phyloP scores from a whole-genome alignment of 1,140 invertebrate species.

The Whitmania pigra region DNA sequence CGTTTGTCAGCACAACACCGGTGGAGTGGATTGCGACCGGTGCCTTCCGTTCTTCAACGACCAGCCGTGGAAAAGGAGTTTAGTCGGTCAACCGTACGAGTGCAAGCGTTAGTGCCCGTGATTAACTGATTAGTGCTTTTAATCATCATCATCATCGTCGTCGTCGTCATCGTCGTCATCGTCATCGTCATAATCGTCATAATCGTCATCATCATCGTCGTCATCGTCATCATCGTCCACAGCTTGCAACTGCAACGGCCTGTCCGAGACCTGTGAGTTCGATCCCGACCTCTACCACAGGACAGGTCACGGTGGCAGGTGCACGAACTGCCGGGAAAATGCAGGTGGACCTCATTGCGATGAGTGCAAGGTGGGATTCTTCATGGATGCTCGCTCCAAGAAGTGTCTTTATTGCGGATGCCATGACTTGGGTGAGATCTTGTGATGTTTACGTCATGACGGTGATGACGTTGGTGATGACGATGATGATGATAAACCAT shows the following conservation, averaged over 20 bases:
- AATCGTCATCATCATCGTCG: neutral
- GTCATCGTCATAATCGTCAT: neutral
- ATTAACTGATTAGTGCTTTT: conserved; percentile 45
- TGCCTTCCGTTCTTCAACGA: conserved; percentile 83
- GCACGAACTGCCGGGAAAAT: conserved; percentile 80
- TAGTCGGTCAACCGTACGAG: neutral
- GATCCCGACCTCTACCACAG: conserved; percentile 74
- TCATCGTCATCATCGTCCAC: conserved; percentile 21
- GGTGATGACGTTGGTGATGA: too few species aligned
- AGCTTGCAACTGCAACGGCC: conserved; percentile 96
- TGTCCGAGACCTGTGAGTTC: conserved; percentile 84
- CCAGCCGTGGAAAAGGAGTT: conserved; percentile 10
- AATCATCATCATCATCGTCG: neutral
- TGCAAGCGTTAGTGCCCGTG: conserved; percentile 51
- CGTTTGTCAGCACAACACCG: conserved; percentile 79
- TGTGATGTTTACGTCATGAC: neutral
- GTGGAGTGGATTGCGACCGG: conserved; percentile 66
- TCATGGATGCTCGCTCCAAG: conserved; percentile 47
- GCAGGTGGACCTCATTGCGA: conserved; percentile 86
- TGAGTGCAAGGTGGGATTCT: conserved; percentile 77
- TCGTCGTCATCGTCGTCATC: neutral
- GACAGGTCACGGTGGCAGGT: conserved; percentile 91
- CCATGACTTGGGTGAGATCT: conserved; percentile 49
- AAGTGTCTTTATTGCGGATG: conserved; percentile 60
- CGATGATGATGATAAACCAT: too few species aligned